These are phyloP conservation scores for Drosophila robusta DNA, from an alignment of 2,888 invertebrate genomes.

Conservation along the genomic window DNA sequence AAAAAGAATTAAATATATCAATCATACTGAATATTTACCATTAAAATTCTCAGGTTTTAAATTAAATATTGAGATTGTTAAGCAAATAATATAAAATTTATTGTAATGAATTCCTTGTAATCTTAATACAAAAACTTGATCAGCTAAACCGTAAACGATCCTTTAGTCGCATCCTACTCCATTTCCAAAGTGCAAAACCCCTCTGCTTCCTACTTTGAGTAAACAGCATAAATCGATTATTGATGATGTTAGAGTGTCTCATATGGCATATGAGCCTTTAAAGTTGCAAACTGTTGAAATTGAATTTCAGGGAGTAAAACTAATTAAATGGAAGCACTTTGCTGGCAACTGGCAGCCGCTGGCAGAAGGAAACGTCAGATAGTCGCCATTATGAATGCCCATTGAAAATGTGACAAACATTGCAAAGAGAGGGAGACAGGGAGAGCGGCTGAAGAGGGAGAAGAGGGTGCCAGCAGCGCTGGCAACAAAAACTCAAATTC, in stretches of 20 bases:
- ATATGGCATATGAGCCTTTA: slow-evolving; percentile 39
- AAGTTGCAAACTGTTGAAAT: slow-evolving; percentile 57
- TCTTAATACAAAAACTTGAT: too few species aligned
- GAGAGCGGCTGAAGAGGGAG: slow-evolving; percentile 1
- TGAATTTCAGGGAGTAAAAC: slow-evolving; percentile 66
- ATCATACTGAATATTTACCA: too few species aligned
- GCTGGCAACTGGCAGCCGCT: slow-evolving; percentile 48
- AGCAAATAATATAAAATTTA: too few species aligned
- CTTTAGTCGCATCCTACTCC: background rate
- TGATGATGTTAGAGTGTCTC: slow-evolving; percentile 49
- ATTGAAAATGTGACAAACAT: slow-evolving; percentile 53
- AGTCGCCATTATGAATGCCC: slow-evolving; percentile 74
- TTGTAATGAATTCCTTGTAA: too few species aligned
- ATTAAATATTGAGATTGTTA: too few species aligned
- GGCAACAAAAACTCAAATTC: slow-evolving; percentile 75
- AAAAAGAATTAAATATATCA: too few species aligned
- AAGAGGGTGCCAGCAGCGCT: slow-evolving; percentile 9
- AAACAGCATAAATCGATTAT: slow-evolving; percentile 77
- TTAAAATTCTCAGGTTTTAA: too few species aligned
- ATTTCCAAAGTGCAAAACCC: slow-evolving; percentile 5
- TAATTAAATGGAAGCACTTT: slow-evolving; percentile 78
- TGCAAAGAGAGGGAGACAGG: background rate
- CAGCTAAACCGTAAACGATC: background rate
- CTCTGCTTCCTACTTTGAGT: slow-evolving; percentile 23
- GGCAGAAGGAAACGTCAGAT: slow-evolving; percentile 52